These are phyloP conservation scores for Psephotus haematonotus DNA, from an alignment of 2,113 vertebrate genomes.

Conservation along the genomic window DNA sequence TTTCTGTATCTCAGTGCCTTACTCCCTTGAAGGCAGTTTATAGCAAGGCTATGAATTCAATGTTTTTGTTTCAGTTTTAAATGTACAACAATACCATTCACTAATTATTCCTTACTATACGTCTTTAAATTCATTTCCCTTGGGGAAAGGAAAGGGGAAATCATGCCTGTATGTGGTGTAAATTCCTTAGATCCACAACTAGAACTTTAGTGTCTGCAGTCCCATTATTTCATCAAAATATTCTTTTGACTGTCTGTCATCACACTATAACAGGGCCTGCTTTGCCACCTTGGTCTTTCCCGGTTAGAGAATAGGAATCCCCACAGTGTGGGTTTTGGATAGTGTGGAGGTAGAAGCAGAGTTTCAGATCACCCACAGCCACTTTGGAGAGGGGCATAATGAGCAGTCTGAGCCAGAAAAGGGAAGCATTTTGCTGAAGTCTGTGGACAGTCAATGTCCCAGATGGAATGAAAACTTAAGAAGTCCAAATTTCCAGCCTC, in stretches of 20 bases:
- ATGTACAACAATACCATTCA: not conserved
- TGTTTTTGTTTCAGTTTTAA: not conserved
- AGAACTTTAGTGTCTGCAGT: not conserved
- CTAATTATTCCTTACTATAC: not conserved
- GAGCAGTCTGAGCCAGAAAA: not conserved
- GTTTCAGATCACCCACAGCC: not conserved
- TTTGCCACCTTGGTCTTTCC: not conserved
- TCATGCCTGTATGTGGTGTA: not conserved
- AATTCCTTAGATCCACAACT: not conserved
- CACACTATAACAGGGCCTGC: not conserved
- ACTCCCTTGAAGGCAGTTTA: not conserved
- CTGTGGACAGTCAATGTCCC: not conserved
- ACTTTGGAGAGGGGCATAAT: not conserved
- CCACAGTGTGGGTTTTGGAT: not conserved
- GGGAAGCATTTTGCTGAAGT: not conserved
- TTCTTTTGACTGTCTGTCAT: not conserved
- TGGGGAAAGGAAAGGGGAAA: not conserved
- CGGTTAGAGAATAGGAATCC: not conserved
- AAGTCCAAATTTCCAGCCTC: not conserved
- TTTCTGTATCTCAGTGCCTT: not conserved
- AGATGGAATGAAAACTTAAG: not conserved
- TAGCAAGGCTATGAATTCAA: not conserved
- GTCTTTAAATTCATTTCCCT: not conserved
- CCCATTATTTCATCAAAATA: not conserved
- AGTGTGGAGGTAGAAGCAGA: not conserved